These are phyloP conservation scores for Achroia grisella DNA, from an alignment of 1,140 invertebrate genomes.

Conservation along the genomic window DNA sequence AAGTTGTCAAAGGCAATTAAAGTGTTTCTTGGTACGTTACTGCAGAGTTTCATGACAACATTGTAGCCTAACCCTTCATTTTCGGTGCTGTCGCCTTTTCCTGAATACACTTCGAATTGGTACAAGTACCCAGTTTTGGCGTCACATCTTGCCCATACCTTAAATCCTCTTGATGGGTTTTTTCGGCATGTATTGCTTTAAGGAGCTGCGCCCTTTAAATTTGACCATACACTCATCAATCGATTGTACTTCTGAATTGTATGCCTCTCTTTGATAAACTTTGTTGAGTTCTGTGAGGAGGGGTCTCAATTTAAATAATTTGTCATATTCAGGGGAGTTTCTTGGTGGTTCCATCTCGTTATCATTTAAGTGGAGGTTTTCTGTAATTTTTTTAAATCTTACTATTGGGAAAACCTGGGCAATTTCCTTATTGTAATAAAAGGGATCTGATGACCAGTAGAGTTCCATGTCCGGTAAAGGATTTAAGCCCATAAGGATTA, in stretches of 20 bases:
- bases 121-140: constrained; percentile 19
- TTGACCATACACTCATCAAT: constrained; percentile 22
- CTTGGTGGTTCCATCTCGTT: constrained; percentile 9
- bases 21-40: constrained; percentile 10
- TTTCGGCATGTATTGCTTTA: constrained; percentile 35
- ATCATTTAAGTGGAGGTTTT: constrained; percentile 26
- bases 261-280: constrained; percentile 12
- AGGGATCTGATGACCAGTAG: constrained; percentile 25
- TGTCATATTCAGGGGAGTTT: constrained; percentile 12
- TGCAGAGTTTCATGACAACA: constrained; percentile 15
- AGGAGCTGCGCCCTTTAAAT: constrained; percentile 26
- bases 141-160: constrained; percentile 20
- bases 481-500: constrained; percentile 30
- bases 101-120: constrained; percentile 17
- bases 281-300: constrained; percentile 20
- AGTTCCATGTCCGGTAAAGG: constrained; percentile 26
- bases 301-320: constrained; percentile 19
- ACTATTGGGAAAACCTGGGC: constrained; percentile 8
- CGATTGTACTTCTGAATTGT: neutral
- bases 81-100: constrained; percentile 15
- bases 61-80: constrained; percentile 21
- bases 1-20: constrained; percentile 22
- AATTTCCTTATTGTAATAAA: constrained; percentile 26
- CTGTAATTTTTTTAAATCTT: constrained; percentile 26
- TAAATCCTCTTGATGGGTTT: constrained; percentile 30